Evolutionary conservation across 2,113 vertebrate genomes (phyloP), one percentile per base, ranked within the genome.

Genomic region (Atractosteus spatula): DNA sequence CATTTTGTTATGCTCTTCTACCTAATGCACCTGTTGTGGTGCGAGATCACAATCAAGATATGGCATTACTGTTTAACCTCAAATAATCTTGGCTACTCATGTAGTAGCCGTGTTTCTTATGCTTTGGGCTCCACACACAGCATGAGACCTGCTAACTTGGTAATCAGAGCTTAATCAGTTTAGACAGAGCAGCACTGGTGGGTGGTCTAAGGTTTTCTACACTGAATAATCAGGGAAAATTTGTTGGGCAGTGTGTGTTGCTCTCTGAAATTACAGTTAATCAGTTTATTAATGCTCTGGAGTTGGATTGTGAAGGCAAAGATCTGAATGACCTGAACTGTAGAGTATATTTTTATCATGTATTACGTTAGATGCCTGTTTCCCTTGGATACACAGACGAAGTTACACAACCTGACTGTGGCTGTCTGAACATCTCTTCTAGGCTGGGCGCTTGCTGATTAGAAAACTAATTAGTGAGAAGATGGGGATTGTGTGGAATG

Each of bases 371-470:
- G 47, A 51, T 5, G 5, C 8, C 5, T 51, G 5, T 51, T 10
- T 13, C 57, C n/a, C 57, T 59, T 59, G 57, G 57, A 8, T 59
- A 59, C 14, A 8, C 3, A 13, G 13, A 59, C 17, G 0, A 29
- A 29, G 17, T 59, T 11, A 59, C 57, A 59, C 57, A 14, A 14
- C 10, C 13, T 4, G 5, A 14, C 12, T 54, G 63, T 55, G 14
- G 55, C 43, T 70, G 14, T 74, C 16, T 55, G 71, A 72, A 62
- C 84, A 78, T 87, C 42, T 80, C 80, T 82, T 66, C 69, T 72
- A 99, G 97, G 94, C 90, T 77, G 96, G 97, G 44, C 94, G 96
- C 76, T 82, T 99, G 77, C 78, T 99, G 83, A 94, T 99, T 69
- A 91, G 97, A 82, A 98, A 92, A 71, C 87, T 97, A 76, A 87